A percentile compares a stretch with the other conserved stretches of the same genome.
phyloP scores from a whole-genome alignment of 37 sponge, comb jelly and placozoan species.

The Agelas oroides region DNA sequence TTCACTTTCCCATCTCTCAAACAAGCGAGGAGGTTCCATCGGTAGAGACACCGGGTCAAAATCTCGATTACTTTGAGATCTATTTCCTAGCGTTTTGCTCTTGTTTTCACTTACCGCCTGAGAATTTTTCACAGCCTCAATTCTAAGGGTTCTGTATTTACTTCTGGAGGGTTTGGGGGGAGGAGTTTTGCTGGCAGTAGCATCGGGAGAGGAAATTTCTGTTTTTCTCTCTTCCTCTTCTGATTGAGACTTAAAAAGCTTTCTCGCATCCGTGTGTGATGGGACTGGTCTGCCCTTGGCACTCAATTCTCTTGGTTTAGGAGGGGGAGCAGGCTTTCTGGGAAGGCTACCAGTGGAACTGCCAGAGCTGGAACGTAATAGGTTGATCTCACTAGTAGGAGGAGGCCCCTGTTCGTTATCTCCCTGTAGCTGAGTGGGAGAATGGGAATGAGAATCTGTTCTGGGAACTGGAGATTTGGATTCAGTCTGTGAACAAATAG shows the following conservation, averaged over 20 bases:
- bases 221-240: neutral
- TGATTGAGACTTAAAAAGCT: neutral
- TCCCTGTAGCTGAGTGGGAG: too few species aligned
- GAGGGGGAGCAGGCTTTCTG: constrained; percentile 32
- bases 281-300: neutral
- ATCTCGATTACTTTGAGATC: neutral
- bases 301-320: neutral
- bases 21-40: too few species aligned
- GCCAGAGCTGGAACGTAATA: neutral
- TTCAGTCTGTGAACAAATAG: too few species aligned
- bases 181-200: neutral
- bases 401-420: too few species aligned
- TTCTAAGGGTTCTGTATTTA: neutral
- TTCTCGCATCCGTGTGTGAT: neutral
- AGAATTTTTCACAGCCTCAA: too few species aligned
- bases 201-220: neutral
- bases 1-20: too few species aligned
- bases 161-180: constrained; percentile 6
- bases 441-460: too few species aligned
- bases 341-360: neutral
- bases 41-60: neutral
- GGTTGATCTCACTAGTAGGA: too few species aligned
- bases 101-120: neutral
- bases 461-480: too few species aligned
- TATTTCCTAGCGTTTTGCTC: too few species aligned